Conservation (phyloP, 2,888 invertebrate genomes). For the Heliconius charithonia region DNA sequence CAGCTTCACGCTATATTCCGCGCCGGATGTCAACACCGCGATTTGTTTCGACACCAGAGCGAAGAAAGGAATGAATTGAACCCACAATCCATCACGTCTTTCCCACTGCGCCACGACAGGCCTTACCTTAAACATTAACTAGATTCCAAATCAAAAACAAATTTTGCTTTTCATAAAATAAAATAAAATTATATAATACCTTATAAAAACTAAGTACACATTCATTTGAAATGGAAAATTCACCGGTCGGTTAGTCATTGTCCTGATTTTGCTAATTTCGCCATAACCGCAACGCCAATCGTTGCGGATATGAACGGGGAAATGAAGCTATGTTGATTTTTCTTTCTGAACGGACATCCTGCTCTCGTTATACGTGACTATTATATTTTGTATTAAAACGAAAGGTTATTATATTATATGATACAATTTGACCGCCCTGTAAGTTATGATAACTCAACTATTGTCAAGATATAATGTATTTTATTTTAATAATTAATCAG, state of each 20-base stretch:
- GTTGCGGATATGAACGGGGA: conserved; percentile 60
- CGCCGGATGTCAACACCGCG: too few relatives aligned
- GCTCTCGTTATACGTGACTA: conserved; percentile 15
- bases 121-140: neutral
- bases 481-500: too few relatives aligned
- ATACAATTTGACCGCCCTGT: neutral
- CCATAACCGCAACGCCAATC: conserved; percentile 50
- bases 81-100: too few relatives aligned
- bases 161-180: neutral
- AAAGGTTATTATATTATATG: neutral
- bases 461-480: neutral
- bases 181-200: conserved; percentile 2
- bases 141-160: neutral
- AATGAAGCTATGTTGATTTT: conserved; percentile 54
- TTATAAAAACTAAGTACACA: conserved; percentile 11
- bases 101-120: too few relatives aligned
- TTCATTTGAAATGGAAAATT: conserved; percentile 18
- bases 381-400: conserved; percentile 2
- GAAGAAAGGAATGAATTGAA: too few relatives aligned
- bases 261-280: conserved; percentile 39
- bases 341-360: conserved; percentile 42
- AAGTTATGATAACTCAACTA: neutral
- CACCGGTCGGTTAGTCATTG: conserved; percentile 4
- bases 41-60: too few relatives aligned
- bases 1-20: too few relatives aligned